Base-by-base conservation (phyloP, 2,888 invertebrate species). In the Allolobophora icterica region DNA sequence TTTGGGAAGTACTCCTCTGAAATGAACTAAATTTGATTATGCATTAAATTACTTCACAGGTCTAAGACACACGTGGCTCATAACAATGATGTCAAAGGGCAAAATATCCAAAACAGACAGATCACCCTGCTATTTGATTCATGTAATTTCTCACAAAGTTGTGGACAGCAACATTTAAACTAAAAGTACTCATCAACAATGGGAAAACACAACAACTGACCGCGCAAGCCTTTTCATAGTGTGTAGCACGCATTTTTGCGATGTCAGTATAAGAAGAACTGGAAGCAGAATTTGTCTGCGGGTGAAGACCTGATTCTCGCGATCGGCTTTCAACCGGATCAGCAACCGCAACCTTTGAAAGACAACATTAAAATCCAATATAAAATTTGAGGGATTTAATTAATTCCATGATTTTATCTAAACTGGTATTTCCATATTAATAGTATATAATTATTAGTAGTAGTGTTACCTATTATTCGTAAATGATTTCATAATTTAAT, bases 201-300 rank as follows among this genome's bases (percentile, higher is more conserved):
- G 30, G 30, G 30, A n/a, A 13, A 71, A n/a, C 30, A n/a, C n/a
- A n/a, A n/a, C 71, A 71, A 87, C 87, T 87, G 0, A 87, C 87
- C 34, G 87, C 24, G 38, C 87, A 34, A 34, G 87, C 87, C 87
- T 17, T 87, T 13, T 34, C 38, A 87, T 35, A 87, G 87, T 38
- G 35, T 33, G 87, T 87, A 8, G 87, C 38, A 38, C 87, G 87
- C 87, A 87, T 87, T 87, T 87, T 87, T 24, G 87, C n/a, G 35
- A 35, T 6, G 34, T 87, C n/a, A 33, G 34, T 38, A 87, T 87
- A 21, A 21, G 84, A 84, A 35, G 87, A 87, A 87, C 87, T 87
- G 38, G 87, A 87, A 87, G 38, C 87, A 87, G 87, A 87, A 87
- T 34, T 34, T 17, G 87, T 35, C 35, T 24, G 38, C 19, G 35